phyloP scores from a whole-genome alignment of 2,888 invertebrate genomes.

The Dichetophora obliterata region DNA sequence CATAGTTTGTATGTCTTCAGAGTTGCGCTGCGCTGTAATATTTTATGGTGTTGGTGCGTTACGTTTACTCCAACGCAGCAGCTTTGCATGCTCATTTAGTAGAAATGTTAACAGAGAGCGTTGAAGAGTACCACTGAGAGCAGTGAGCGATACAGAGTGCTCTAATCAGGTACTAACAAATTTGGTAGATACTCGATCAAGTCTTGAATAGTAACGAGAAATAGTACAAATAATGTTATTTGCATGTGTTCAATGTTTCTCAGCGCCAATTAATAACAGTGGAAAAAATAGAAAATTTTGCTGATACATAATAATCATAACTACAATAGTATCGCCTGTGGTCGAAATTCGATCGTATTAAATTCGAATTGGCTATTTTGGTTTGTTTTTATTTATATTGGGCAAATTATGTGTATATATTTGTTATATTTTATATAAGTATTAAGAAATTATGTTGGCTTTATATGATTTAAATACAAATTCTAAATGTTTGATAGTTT shows the following conservation, averaged over 20 bases:
- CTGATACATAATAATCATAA: not conserved
- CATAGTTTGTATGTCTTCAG: slow-evolving; percentile 29
- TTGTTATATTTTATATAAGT: no score
- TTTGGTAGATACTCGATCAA: slow-evolving; percentile 25
- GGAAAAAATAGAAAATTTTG: not conserved
- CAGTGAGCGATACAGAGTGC: not conserved
- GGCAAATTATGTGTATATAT: no score
- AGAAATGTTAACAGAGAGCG: not conserved
- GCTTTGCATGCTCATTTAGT: no score
- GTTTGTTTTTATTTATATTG: no score
- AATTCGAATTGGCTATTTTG: no score
- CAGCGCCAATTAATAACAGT: slow-evolving; percentile 17
- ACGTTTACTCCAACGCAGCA: not conserved
- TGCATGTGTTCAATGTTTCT: not conserved
- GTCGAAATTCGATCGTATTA: no score
- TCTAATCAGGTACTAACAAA: not conserved
- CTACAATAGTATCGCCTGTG: no score
- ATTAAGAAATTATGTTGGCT: no score
- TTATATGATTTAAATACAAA: no score
- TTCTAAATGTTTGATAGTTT: no score
- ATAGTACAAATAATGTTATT: not conserved
- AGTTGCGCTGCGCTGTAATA: not conserved
- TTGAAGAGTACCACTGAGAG: not conserved
- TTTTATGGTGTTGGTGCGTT: slow-evolving; percentile 11
- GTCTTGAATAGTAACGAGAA: not conserved